Evolutionary conservation across 1,140 invertebrate genomes (phyloP), one percentile per base, ranked within the genome.

Genomic region (Tetraneura akinire): DNA sequence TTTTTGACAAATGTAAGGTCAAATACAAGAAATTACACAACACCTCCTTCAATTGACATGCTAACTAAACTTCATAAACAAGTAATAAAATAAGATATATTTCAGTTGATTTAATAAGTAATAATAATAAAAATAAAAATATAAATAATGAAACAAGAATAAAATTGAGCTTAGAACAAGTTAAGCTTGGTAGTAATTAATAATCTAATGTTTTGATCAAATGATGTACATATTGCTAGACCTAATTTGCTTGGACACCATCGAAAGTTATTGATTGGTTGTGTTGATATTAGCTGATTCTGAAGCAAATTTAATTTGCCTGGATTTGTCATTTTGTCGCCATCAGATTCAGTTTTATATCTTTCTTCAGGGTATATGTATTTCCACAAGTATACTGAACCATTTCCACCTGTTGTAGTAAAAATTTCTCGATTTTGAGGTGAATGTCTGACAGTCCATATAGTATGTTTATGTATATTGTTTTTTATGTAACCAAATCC

Each of bases 391-490:
- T 91, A 90, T 2, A 98, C 84, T 23, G 94, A 92, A 42, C 96
- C 96, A 84, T 90, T 91, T 14, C 96, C 96, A 11, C 95, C 94
- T 83, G 92, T 91, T 0, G 96, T 97, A 83, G 94, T 89, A 85
- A 98, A 98, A n/a, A 98, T 86, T 85, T 98, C 96, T 73, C 96
- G 88, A 86, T 98, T 97, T 87, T 98, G 96, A 1, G 96, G 96
- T 64, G 98, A 86, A 88, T 98, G 96, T 64, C 90, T 89, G 3
- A 90, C 92, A 45, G 90, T 86, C 96, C 96, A 98, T 55, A 98
- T 88, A 1, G 94, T 96, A n/a, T 93, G 92, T 81, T 91, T 91
- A 85, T 90, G 92, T 71, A 87, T 91, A 91, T 90, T 82, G 83
- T 84, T 87, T 84, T 66, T 84, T 37, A 81, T 42, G 32, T 73